Conservation (phyloP, 2,888 invertebrate species). For the Mamestra brassicae region DNA sequence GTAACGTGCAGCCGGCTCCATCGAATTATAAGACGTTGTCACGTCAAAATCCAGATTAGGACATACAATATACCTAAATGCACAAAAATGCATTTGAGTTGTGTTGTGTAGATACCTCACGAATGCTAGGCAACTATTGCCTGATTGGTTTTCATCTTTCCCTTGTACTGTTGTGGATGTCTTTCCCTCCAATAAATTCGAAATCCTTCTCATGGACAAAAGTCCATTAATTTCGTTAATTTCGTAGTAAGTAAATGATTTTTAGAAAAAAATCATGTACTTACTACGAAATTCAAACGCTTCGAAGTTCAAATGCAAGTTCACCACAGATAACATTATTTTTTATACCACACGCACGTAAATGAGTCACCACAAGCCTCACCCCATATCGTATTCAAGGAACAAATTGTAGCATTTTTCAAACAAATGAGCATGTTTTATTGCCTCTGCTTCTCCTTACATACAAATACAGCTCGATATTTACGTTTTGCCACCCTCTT, state of each 20-base stretch:
- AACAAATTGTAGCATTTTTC: conserved; percentile 46
- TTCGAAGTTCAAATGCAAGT: conserved; percentile 17
- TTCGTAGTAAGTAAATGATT: too few species aligned
- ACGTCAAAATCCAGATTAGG: too few species aligned
- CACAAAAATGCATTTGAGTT: too few species aligned
- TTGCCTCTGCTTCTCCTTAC: conserved; percentile 16
- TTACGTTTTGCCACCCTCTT: conserved; percentile 21
- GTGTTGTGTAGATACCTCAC: too few species aligned
- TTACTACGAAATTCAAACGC: neutral
- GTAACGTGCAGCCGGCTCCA: too few species aligned
- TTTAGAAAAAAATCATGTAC: neutral
- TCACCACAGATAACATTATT: conserved; percentile 14
- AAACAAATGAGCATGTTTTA: conserved; percentile 47
- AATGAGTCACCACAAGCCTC: conserved; percentile 29
- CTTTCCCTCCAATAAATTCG: neutral
- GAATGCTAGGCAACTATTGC: too few species aligned
- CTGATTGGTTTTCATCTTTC: neutral
- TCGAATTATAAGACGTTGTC: too few species aligned
- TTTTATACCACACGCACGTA: neutral
- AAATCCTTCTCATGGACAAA: neutral
- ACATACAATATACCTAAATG: too few species aligned
- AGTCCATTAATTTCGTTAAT: too few species aligned
- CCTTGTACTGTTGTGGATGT: neutral
- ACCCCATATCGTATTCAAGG: conserved; percentile 21
- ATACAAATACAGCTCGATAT: conserved; percentile 28